phyloP scores from a whole-genome alignment of 2,888 invertebrate species.

The Psylliodes chrysocephalus region DNA sequence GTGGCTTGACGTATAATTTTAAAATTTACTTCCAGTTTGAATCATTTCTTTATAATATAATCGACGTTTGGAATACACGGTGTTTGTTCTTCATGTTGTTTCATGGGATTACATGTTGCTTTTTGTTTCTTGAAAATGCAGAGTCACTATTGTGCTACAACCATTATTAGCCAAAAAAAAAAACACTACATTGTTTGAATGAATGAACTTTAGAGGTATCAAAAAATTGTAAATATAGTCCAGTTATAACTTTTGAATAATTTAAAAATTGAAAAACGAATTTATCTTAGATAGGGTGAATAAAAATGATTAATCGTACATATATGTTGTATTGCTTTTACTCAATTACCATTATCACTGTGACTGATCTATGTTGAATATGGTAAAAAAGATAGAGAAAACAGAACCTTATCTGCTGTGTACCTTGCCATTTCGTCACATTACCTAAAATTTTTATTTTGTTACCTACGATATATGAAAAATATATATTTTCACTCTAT shows the following conservation, averaged over 20 bases:
- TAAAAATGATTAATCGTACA: conserved; percentile 61
- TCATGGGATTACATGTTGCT: conserved; percentile 10
- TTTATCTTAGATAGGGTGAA: conserved; percentile 65
- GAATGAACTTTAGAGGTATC: conserved; percentile 52
- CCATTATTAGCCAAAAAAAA: conserved; percentile 31
- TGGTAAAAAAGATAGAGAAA: conserved; percentile 47
- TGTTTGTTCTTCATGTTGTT: conserved; percentile 16
- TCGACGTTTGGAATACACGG: conserved; percentile 11
- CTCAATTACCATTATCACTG: conserved; percentile 60
- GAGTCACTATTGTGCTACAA: conserved; percentile 46
- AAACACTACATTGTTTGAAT: conserved; percentile 39
- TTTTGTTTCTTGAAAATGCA: conserved; percentile 42
- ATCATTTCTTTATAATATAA: conserved; percentile 16
- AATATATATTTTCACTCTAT: conserved; percentile 54
- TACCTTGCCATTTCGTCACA: conserved; percentile 61
- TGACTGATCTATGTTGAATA: conserved; percentile 62
- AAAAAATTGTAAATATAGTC: conserved; percentile 65
- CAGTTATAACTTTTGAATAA: conserved; percentile 65
- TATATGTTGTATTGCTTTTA: conserved; percentile 66
- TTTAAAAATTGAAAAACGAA: conserved; percentile 65
- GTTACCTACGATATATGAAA: conserved; percentile 43
- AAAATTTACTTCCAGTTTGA: conserved; percentile 12
- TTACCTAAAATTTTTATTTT: conserved; percentile 47
- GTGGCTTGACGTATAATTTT: conserved; percentile 2
- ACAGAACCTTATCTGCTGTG: conserved; percentile 61